Evolutionary conservation across 2,888 invertebrate genomes (phyloP).

Genomic region (Pandemis cinnamomeana): DNA sequence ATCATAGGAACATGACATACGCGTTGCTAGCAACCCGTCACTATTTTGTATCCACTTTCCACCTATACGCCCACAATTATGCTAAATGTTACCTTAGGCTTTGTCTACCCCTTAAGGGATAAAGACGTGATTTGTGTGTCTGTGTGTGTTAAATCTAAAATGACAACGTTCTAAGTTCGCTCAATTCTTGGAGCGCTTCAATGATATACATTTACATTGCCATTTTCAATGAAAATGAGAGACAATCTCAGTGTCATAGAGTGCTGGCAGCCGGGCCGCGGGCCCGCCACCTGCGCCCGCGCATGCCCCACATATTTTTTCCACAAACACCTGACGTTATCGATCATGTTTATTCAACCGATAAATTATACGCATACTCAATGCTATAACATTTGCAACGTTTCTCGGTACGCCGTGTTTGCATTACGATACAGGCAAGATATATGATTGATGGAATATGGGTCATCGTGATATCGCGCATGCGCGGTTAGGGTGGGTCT

Average conservation of each 20-base stretch:
- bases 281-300: conserved; percentile 57
- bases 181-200: too few relatives aligned
- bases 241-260: neutral
- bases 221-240: neutral
- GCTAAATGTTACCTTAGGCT: too few relatives aligned
- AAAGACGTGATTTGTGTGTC: too few relatives aligned
- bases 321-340: conserved; percentile 55
- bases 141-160: too few relatives aligned
- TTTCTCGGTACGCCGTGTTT: conserved; percentile 60
- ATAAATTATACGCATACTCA: conserved; percentile 47
- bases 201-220: too few relatives aligned
- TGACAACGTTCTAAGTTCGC: too few relatives aligned
- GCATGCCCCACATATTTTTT: conserved; percentile 57
- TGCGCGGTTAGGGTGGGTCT: conserved; percentile 31
- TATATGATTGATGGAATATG: conserved; percentile 42
- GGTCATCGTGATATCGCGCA: conserved; percentile 37
- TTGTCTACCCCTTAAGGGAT: too few relatives aligned
- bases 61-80: too few relatives aligned
- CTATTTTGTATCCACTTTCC: too few relatives aligned
- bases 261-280: neutral
- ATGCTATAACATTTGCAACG: conserved; percentile 48
- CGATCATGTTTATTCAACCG: conserved; percentile 55
- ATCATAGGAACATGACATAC: too few relatives aligned
- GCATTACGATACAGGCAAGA: conserved; percentile 46
- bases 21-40: too few relatives aligned